A percentile compares a stretch with the other conserved stretches of the same genome.
phyloP scores from a whole-genome alignment of 1,140 invertebrate genomes.

The Aphelenchoides besseyi region DNA sequence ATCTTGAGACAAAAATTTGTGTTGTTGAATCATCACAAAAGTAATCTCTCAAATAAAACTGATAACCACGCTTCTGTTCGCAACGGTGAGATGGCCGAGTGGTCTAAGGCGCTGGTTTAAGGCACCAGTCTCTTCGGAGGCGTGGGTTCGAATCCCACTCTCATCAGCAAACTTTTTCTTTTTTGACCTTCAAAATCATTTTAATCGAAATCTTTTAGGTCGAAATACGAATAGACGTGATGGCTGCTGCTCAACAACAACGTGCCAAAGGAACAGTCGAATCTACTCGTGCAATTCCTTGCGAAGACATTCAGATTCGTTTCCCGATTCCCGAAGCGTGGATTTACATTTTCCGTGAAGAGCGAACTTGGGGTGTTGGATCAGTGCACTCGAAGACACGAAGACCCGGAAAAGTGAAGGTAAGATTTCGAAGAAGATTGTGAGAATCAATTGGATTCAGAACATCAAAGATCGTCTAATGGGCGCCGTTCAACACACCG shows the following conservation, averaged over 20 bases:
- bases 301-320: slow-evolving; percentile 91
- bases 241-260: slow-evolving; percentile 86
- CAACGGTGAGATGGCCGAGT: slow-evolving; percentile 98
- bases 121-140: slow-evolving; percentile 94
- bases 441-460: slow-evolving; percentile 64
- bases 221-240: slow-evolving; percentile 84
- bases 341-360: slow-evolving; percentile 95
- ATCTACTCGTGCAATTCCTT: slow-evolving; percentile 84
- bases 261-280: slow-evolving; percentile 68
- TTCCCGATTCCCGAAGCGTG: slow-evolving; percentile 98
- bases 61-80: too few relatives aligned
- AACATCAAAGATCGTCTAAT: slow-evolving; percentile 88
- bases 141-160: slow-evolving; percentile 63
- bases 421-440: slow-evolving; percentile 49
- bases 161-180: slow-evolving; percentile 31
- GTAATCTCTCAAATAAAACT: too few relatives aligned
- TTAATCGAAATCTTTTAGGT: too few relatives aligned
- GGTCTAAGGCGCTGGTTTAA: slow-evolving; percentile 99
- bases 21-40: too few relatives aligned
- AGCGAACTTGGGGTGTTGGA: slow-evolving; percentile 97
- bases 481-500: slow-evolving; percentile 80
- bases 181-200: too few relatives aligned
- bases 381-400: slow-evolving; percentile 92
- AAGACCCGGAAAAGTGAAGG: slow-evolving; percentile 71
- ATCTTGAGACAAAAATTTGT: too few relatives aligned